Evolutionary conservation across 2,888 invertebrate genomes (phyloP), one percentile per base, ranked within the genome.

Genomic region (Timandra comae): DNA sequence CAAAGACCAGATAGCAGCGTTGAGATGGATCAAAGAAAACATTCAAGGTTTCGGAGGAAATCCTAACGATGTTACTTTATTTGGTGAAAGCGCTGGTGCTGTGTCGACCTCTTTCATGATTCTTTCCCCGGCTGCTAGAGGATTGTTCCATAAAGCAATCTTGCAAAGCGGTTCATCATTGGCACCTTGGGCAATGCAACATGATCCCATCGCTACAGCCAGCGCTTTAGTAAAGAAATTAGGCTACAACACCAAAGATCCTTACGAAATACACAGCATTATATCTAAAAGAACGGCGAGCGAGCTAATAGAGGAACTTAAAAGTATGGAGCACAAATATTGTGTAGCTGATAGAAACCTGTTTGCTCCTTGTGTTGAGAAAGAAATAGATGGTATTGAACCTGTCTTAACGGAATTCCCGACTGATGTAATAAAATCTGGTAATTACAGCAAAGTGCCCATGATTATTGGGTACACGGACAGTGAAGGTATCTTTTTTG

Each of bases 1-100:
- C 1, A 90, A 89, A 43, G 85, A 85, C 44, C 85, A 85, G 46
- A 55, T 82, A 34, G 80, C 80, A 1, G 84, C 84, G 5, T 48
- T 85, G 19, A 68, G 51, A 35, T 85, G 85, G 85, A 62, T 85
- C 8, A 62, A 64, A 43, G 58, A 66, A 10, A 85, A 85, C 35
- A 81, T 85, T 2, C 51, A 45, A 45, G 63, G 66, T 0, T 85
- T 85, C 24, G 80, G 84, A 20, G 85, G 85, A 7, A 61, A 85
- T 38, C 78, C 79, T 1, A 58, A 76, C 19, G 74, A 69, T 28
- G 72, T 85, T 0, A 84, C 84, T 0, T 44, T 85, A 16, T 85
- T 85, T 42, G 85, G 85, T 1, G 85, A 84, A 43, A 85, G 85
- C 25, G 85, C 85, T 16, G 85, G 85, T 0, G 75, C 81, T 1